Evolutionary conservation across 2,888 invertebrate genomes (phyloP), one percentile per base, ranked within the genome.

Genomic region (Athalia rosae): DNA sequence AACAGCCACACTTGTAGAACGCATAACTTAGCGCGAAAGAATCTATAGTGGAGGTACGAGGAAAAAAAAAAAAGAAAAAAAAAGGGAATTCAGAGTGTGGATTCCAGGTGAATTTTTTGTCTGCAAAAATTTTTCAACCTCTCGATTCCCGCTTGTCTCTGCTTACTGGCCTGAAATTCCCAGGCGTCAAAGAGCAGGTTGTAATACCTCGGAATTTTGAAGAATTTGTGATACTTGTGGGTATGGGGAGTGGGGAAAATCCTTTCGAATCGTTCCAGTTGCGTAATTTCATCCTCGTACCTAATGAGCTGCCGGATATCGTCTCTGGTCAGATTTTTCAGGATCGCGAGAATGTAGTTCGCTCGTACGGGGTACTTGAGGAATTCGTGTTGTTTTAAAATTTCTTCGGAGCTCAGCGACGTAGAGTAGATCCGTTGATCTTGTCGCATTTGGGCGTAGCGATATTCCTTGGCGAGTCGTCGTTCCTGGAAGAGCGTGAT

Each of bases 111-210:
- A 15, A 77, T 4, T 61, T 56, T 77, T 9, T n/a, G 48, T 7
- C 45, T 41, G n/a, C 77, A 77, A 5, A 62, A 45, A n/a, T n/a
- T 73, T 11, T 28, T 66, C 77, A 76, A 62, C 48, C 73, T 61
- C 3, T 76, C 15, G n/a, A 82, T 87, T 93, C 95, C 96, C 82
- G 92, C 90, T 8, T 91, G 90, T 83, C 96, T 92, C 83, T 94
- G 92, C 15, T 89, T 90, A 78, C 91, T 92, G 88, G 95, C 96
- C 79, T 93, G 92, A 13, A 92, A 90, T 89, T 97, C 96, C 97
- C 97, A 98, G 3, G 96, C 96, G 90, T 97, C 96, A 86, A 97
- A 93, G 79, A 98, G 92, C 76, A 96, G 92, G 90, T 97, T 97
- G 89, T 97, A 97, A 90, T 98, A 98, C 9, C 96, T 91, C 2